Percentiles rank a stretch among this genome's conserved stretches.
These are phyloP conservation scores for Sclerurus mexicanus DNA, from an alignment of 2,113 vertebrate species.

Conservation along the genomic window DNA sequence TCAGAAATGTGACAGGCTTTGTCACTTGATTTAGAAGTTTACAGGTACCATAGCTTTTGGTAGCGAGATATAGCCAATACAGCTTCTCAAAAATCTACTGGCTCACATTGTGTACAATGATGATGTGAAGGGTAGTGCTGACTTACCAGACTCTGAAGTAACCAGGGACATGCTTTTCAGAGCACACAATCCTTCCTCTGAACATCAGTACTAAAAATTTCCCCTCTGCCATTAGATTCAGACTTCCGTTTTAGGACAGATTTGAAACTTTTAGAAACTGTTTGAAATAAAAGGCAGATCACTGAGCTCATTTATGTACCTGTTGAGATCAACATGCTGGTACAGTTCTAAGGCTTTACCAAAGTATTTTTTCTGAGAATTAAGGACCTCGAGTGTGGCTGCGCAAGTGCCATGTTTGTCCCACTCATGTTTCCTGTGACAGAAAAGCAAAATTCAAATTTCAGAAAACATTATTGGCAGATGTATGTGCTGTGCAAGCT, in stretches of 20 bases:
- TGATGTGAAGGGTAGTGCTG: not conserved
- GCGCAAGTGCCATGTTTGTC: conserved; percentile 81
- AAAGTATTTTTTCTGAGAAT: conserved; percentile 79
- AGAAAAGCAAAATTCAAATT: not conserved
- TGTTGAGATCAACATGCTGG: conserved; percentile 61
- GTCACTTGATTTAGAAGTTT: not conserved
- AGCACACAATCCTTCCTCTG: not conserved
- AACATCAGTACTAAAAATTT: not conserved
- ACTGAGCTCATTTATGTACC: not conserved
- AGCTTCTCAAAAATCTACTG: not conserved
- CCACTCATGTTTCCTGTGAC: conserved; percentile 79
- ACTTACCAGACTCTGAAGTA: not conserved
- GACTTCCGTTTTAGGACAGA: not conserved
- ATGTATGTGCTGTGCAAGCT: not conserved
- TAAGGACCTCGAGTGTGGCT: conserved; percentile 61
- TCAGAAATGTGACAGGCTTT: accelerated
- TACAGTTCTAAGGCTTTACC: conserved; percentile 73
- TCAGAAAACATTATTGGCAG: not conserved
- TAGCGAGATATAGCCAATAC: not conserved
- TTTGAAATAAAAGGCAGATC: not conserved
- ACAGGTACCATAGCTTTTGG: not conserved
- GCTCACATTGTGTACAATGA: not conserved
- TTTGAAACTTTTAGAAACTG: not conserved
- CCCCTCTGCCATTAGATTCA: not conserved
- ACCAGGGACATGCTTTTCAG: not conserved